phyloP scores from a whole-genome alignment of 2,888 invertebrate genomes.

The Alsophila aescularia region DNA sequence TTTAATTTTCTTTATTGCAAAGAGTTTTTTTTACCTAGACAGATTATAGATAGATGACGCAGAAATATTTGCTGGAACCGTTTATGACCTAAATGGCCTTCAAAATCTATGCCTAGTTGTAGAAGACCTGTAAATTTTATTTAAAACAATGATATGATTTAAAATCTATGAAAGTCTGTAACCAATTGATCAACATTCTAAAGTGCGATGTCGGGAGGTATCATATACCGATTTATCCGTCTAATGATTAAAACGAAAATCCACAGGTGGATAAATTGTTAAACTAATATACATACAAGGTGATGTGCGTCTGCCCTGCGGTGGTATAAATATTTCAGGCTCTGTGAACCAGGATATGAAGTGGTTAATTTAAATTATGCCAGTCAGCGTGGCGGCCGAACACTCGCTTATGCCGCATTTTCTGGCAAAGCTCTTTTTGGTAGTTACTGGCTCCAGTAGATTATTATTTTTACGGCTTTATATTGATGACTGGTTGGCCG shows the following conservation, averaged over 20 bases:
- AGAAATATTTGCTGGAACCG: too few species aligned
- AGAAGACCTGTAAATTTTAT: too few species aligned
- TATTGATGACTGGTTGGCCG: too few species aligned
- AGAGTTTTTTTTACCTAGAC: too few species aligned
- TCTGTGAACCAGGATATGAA: constrained; percentile 67
- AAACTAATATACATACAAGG: constrained; percentile 48
- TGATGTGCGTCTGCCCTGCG: constrained; percentile 51
- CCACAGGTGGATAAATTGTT: constrained; percentile 45
- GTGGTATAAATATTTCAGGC: constrained; percentile 69
- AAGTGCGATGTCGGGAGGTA: constrained; percentile 1
- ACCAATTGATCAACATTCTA: constrained; percentile 1
- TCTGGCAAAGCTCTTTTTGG: neutral
- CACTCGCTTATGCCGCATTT: constrained; percentile 47
- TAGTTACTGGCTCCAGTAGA: constrained; percentile 14
- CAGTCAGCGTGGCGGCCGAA: constrained; percentile 53
- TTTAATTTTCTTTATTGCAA: too few species aligned
- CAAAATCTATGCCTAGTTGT: too few species aligned
- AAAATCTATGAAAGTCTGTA: neutral
- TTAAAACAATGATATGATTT: too few species aligned
- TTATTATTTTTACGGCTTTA: neutral
- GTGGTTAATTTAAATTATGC: constrained; percentile 77
- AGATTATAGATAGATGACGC: too few species aligned
- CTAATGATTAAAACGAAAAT: constrained; percentile 41
- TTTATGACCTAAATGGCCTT: too few species aligned
- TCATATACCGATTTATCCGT: constrained; percentile 26